A percentile compares a stretch with the other conserved stretches of the same genome.
These are phyloP conservation scores for Ennomos quercinarius DNA, from an alignment of 2,888 invertebrate species.

Conservation along the genomic window DNA sequence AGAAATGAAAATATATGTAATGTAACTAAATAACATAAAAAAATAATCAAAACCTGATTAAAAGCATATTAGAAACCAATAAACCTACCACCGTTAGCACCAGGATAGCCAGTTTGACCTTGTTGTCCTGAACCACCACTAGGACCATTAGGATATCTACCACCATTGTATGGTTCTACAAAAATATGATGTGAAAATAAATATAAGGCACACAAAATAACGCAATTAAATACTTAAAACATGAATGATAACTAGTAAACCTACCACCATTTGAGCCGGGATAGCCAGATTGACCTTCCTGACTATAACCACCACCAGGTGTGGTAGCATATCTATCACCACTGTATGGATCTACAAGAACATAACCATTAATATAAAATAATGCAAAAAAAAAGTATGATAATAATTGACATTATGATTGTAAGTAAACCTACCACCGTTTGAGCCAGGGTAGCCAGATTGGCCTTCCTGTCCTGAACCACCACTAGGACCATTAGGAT, in stretches of 20 bases:
- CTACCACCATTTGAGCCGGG: slow-evolving; percentile 11
- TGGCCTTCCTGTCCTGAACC: slow-evolving; percentile 18
- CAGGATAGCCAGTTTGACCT: slow-evolving; percentile 24
- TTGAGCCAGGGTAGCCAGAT: slow-evolving; percentile 21
- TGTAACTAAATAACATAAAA: no score
- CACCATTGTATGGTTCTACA: slow-evolving; percentile 20
- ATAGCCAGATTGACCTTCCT: slow-evolving; percentile 9
- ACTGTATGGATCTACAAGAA: background rate
- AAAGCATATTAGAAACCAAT: no score
- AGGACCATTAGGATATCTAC: slow-evolving; percentile 2
- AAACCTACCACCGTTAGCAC: slow-evolving; percentile 16
- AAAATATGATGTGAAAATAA: background rate
- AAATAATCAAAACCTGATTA: no score
- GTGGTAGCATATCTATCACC: slow-evolving; percentile 4
- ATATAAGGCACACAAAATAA: no score
- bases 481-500: slow-evolving; percentile 3
- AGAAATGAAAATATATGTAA: no score
- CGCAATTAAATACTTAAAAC: no score
- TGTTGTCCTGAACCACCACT: slow-evolving; percentile 15
- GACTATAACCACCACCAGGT: slow-evolving; percentile 8
- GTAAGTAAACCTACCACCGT: slow-evolving; percentile 14
- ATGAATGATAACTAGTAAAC: no score
- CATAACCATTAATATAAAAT: no score
- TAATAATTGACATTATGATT: no score
- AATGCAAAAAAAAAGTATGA: no score